Evolutionary conservation across 2,113 vertebrate species (phyloP).

Genomic region (Pitta sordida): DNA sequence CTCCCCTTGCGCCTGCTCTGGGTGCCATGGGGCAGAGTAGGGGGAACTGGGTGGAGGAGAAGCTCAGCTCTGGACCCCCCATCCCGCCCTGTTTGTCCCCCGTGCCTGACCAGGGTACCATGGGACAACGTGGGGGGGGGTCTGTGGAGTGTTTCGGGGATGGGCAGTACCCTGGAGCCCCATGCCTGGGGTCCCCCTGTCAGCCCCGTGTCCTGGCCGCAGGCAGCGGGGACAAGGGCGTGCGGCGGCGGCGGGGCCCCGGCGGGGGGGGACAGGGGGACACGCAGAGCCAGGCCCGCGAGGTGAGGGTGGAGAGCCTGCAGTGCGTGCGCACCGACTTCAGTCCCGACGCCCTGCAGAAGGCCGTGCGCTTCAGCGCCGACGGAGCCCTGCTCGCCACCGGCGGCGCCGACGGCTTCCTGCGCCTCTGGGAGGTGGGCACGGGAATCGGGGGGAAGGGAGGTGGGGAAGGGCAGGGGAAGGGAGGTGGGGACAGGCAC

Average conservation of each 20-base stretch:
- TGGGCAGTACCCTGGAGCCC: background rate
- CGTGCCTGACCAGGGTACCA: no score
- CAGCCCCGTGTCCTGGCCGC: background rate
- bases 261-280: background rate
- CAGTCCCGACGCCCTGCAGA: constrained; percentile 87
- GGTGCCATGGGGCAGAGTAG: background rate
- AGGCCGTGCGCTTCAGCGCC: constrained; percentile 83
- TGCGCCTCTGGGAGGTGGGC: constrained; percentile 84
- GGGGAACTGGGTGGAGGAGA: no score
- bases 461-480: no score
- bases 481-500: background rate
- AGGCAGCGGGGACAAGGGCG: constrained; percentile 62
- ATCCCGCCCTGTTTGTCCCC: background rate
- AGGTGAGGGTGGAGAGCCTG: constrained; percentile 76
- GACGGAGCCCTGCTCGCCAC: constrained; percentile 84
- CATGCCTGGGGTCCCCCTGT: accelerated
- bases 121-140: no score
- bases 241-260: constrained; percentile 44
- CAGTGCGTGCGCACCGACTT: constrained; percentile 83
- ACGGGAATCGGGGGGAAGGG: no score
- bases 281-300: constrained; percentile 61
- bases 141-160: background rate
- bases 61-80: no score
- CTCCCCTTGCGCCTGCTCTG: accelerated
- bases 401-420: constrained; percentile 84